phyloP scores from a whole-genome alignment of 2,113 vertebrate species.

The Muntiacus muntjak region DNA sequence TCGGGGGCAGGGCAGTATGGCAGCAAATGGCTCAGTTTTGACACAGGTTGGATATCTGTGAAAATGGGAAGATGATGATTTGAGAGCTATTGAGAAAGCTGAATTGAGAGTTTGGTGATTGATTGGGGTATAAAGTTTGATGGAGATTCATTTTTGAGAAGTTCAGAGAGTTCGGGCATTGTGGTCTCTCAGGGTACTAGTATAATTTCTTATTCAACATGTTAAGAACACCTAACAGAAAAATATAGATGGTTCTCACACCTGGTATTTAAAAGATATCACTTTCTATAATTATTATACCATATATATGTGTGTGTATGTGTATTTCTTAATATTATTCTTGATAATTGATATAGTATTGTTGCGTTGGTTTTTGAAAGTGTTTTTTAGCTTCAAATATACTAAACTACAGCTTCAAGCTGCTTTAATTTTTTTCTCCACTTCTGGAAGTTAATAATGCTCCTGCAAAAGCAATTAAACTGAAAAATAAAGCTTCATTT shows the following conservation, averaged over 20 bases:
- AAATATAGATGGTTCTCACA: constrained; percentile 56
- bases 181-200: background rate
- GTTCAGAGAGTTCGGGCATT: background rate
- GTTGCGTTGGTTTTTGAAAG: constrained; percentile 43
- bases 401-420: constrained; percentile 60
- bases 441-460: constrained; percentile 77
- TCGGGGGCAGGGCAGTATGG: accelerated
- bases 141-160: constrained; percentile 23
- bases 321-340: constrained; percentile 56
- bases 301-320: background rate
- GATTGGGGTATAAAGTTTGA: background rate
- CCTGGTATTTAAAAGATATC: constrained; percentile 53
- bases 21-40: background rate
- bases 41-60: background rate
- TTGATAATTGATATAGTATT: constrained; percentile 55
- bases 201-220: background rate
- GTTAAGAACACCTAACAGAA: constrained; percentile 23
- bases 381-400: constrained; percentile 65
- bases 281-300: constrained; percentile 30
- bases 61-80: background rate
- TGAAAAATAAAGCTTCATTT: constrained; percentile 80
- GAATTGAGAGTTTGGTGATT: background rate
- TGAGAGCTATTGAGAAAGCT: background rate
- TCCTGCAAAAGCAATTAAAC: constrained; percentile 81
- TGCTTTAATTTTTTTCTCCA: constrained; percentile 45